Evolutionary conservation across 92 coral and sea anemone species (phyloP), one percentile per base, ranked within the genome.

Genomic region (Palythoa heliodiscus): DNA sequence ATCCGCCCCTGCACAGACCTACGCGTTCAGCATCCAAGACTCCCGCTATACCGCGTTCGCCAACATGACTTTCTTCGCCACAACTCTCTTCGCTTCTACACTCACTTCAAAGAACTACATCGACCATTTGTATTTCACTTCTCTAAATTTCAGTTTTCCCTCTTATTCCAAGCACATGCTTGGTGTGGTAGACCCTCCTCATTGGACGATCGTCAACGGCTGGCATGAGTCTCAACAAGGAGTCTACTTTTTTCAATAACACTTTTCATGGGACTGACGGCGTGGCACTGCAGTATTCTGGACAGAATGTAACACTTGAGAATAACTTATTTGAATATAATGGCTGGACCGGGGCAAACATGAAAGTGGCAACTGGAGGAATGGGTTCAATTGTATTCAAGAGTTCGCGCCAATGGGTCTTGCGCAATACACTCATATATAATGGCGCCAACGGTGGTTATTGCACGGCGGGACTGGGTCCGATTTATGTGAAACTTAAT

Each of bases 91-190:
- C 29, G 94, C 94, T 2, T 76, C 47, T 29, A 79, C 89, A 50
- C 57, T 70, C 55, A 71, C 77, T 74, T 57, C 37, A 16, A 55
- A 60, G 10, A 87, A 84, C 20, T 71, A 80, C 78, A 89, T 93
- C 82, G 91, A 91, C 14, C 83, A 86, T 17, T 86, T 93, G 14
- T 52, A 25, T 19, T 91, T 93, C 67, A 73, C 83, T 23, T 88
- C 96, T 0, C 83, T 93, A 52, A 83, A 83, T 58, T 93, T 93
- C 84, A 86, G 82, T 37, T 93, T 88, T 50, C 94, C 94, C 2
- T 93, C 96, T 22, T 93, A 93, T 75, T 92, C 95, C 15, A 84
- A 57, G 58, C 95, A 93, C 83, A 90, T 92, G 95, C 95, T 92
- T 11, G 87, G 93, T 5, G 22, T 53, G 3, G 35, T 90, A 17